Percentiles rank a stretch among this genome's conserved stretches.
Evolutionary conservation across 2,888 invertebrate genomes (phyloP).

Genomic region (Scrobipalpa costella): DNA sequence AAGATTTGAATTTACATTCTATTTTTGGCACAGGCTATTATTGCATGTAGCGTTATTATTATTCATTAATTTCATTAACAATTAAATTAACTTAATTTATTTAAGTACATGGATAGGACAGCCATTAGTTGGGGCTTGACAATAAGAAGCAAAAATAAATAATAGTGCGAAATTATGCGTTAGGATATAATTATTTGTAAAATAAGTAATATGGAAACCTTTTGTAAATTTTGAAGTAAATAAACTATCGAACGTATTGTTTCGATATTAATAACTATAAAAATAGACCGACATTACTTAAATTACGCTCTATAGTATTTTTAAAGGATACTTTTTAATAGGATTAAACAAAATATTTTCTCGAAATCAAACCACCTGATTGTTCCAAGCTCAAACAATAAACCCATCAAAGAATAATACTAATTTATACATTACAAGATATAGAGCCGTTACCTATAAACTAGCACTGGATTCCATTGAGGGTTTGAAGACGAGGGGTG

Average conservation of each 20-base stretch:
- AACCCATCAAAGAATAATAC: neutral
- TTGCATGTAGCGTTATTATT: neutral
- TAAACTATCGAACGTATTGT: neutral
- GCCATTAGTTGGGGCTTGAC: neutral
- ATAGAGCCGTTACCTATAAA: slow-evolving; percentile 17
- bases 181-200: neutral
- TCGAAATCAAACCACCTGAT: neutral
- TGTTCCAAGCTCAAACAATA: neutral
- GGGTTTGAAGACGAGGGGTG: neutral
- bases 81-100: neutral
- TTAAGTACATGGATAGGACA: slow-evolving; percentile 11
- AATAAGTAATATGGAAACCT: too few relatives aligned
- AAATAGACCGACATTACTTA: neutral
- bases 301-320: too few relatives aligned
- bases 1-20: neutral
- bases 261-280: neutral
- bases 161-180: slow-evolving; percentile 2
- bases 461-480: slow-evolving; percentile 13
- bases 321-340: neutral
- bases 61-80: neutral
- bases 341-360: neutral
- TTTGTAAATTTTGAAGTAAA: neutral
- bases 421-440: slow-evolving; percentile 13
- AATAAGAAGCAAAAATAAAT: neutral
- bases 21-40: slow-evolving; percentile 12